Percentiles rank a stretch among this genome's conserved stretches.
These are phyloP conservation scores for Psittacula derbiana DNA, from an alignment of 2,797 vertebrate genomes.

Conservation along the genomic window DNA sequence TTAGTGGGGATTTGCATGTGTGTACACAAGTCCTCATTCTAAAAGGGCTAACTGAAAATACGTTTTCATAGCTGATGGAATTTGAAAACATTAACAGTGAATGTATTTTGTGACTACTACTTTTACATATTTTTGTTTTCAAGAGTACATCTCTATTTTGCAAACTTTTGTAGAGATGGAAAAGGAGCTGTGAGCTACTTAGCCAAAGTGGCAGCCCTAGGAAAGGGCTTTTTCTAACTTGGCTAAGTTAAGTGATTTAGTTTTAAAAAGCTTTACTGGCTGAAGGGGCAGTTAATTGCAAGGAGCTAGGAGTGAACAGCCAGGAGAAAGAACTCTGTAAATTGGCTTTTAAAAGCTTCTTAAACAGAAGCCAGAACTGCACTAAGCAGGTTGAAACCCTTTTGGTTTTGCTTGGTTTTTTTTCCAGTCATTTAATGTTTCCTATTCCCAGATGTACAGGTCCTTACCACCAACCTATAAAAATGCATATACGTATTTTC, in stretches of 20 bases:
- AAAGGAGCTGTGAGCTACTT: not conserved
- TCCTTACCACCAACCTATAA: not conserved
- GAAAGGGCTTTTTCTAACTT: not conserved
- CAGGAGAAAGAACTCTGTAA: conserved; percentile 1
- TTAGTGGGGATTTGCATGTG: not conserved
- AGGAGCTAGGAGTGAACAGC: not conserved
- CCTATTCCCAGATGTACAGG: not conserved
- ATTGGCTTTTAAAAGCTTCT: not conserved
- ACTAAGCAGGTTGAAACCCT: not conserved
- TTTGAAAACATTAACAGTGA: not conserved
- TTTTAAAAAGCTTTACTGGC: not conserved
- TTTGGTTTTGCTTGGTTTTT: not conserved
- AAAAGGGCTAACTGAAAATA: not conserved
- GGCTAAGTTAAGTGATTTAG: not conserved
- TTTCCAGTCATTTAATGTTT: not conserved
- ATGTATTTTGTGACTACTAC: not conserved
- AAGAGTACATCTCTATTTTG: not conserved
- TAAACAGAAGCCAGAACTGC: not conserved
- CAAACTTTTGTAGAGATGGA: not conserved
- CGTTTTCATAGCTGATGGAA: not conserved
- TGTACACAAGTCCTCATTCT: not conserved
- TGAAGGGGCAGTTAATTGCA: conserved; percentile 28
- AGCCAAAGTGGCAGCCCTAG: not conserved
- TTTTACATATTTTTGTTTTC: not conserved
- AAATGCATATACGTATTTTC: not conserved